A percentile compares a stretch with the other conserved stretches of the same genome.
phyloP scores from a whole-genome alignment of 1,140 invertebrate genomes.

The Neotoxoptera formosana region DNA sequence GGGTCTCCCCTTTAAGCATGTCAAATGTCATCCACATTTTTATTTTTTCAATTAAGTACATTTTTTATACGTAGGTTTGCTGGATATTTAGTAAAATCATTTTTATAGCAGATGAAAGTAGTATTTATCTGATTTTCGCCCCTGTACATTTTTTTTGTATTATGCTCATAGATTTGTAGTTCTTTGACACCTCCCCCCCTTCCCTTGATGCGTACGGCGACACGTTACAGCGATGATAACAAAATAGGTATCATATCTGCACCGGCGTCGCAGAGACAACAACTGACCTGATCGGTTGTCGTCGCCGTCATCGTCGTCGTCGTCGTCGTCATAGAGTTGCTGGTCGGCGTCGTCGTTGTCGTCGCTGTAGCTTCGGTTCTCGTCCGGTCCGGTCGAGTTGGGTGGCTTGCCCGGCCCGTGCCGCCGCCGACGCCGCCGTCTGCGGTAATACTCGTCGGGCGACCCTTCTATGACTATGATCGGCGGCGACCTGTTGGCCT shows the following conservation, averaged over 20 bases:
- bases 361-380: slow-evolving; percentile 23
- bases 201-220: background rate
- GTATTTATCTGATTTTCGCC: background rate
- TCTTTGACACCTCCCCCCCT: no score
- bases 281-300: slow-evolving; percentile 49
- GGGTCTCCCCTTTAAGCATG: background rate
- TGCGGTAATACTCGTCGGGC: slow-evolving; percentile 58
- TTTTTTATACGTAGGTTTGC: background rate
- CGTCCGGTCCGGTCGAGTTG: background rate
- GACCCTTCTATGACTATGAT: slow-evolving; percentile 46
- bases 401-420: slow-evolving; percentile 19
- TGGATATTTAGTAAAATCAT: background rate
- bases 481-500: slow-evolving; percentile 58
- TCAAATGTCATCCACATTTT: background rate
- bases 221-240: background rate
- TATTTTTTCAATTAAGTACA: no score
- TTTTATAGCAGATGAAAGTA: no score
- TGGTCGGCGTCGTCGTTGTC: background rate
- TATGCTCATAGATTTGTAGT: background rate
- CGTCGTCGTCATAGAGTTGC: background rate
- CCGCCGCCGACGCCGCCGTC: slow-evolving; percentile 62
- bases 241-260: background rate
- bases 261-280: background rate
- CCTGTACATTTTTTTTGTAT: background rate
- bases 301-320: background rate